Evolutionary conservation across 2,797 vertebrate genomes (phyloP).

Genomic region (Periophthalmus magnuspinnatus): DNA sequence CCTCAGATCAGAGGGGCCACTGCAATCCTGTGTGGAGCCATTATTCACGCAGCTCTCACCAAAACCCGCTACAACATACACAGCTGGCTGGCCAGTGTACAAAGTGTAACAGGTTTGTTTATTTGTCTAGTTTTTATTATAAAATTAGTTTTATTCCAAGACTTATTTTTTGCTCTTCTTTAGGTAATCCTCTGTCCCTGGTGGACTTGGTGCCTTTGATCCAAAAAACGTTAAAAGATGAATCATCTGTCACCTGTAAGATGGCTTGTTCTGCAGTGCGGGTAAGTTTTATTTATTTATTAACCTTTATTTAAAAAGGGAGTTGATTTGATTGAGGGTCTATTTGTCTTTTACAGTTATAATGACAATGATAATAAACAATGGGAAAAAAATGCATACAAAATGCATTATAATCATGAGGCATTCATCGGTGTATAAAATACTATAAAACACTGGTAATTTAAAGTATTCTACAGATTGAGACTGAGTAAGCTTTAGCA

Average conservation of each 20-base stretch:
- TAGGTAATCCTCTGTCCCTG: conserved; percentile 88
- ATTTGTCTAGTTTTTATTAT: not conserved
- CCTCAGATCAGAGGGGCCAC: conserved; percentile 95
- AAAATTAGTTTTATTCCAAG: not conserved
- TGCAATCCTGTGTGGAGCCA: conserved; percentile 89
- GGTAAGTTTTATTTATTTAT: conserved; percentile 73
- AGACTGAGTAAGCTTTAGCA: too few species aligned
- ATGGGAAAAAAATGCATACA: too few species aligned
- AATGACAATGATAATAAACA: too few species aligned
- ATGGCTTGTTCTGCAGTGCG: conserved; percentile 92
- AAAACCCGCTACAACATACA: conserved; percentile 90
- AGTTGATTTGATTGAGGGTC: too few species aligned
- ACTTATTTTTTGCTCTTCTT: not conserved
- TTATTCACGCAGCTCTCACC: conserved; percentile 86
- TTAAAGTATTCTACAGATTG: too few species aligned
- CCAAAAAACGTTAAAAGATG: conserved; percentile 87
- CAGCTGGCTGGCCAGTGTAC: conserved; percentile 84
- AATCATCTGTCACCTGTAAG: conserved; percentile 95
- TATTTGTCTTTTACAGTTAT: too few species aligned
- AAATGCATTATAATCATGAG: too few species aligned
- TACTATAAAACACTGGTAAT: too few species aligned
- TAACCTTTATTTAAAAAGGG: too few species aligned
- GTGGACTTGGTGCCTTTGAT: conserved; percentile 89
- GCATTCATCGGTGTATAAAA: too few species aligned
- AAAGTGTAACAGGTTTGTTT: conserved; percentile 74